These are phyloP conservation scores for Holotrichia oblita DNA, from an alignment of 1,140 invertebrate species.

Conservation along the genomic window DNA sequence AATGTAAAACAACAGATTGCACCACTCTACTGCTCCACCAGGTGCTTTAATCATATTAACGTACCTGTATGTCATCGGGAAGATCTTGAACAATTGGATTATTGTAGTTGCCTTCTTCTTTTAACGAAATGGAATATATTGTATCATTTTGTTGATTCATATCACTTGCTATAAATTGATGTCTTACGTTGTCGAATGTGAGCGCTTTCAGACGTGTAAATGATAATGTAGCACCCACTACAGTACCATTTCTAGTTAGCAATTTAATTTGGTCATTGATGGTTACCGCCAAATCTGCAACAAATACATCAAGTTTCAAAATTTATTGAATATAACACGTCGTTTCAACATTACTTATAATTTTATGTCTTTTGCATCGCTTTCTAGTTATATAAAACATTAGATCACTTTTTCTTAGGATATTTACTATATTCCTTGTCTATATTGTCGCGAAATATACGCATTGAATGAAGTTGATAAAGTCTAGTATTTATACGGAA, in stretches of 20 bases:
- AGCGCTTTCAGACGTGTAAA: constrained; percentile 68
- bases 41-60: constrained; percentile 35
- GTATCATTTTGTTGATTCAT: constrained; percentile 67
- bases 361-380: background rate
- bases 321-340: no score
- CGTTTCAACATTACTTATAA: no score
- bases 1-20: no score
- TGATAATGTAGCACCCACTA: constrained; percentile 63
- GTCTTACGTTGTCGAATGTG: constrained; percentile 71
- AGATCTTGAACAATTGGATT: constrained; percentile 55
- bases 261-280: constrained; percentile 71
- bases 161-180: constrained; percentile 73
- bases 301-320: constrained; percentile 58
- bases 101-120: constrained; percentile 49
- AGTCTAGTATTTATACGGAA: no score
- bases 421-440: no score
- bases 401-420: no score
- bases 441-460: no score
- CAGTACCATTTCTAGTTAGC: constrained; percentile 65
- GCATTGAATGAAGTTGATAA: no score
- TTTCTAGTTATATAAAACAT: no score
- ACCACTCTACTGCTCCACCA: constrained; percentile 2
- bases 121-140: constrained; percentile 70
- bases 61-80: constrained; percentile 57
- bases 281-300: constrained; percentile 76